Conservation (phyloP, 2,888 invertebrate species). For the Mantis religiosa region DNA sequence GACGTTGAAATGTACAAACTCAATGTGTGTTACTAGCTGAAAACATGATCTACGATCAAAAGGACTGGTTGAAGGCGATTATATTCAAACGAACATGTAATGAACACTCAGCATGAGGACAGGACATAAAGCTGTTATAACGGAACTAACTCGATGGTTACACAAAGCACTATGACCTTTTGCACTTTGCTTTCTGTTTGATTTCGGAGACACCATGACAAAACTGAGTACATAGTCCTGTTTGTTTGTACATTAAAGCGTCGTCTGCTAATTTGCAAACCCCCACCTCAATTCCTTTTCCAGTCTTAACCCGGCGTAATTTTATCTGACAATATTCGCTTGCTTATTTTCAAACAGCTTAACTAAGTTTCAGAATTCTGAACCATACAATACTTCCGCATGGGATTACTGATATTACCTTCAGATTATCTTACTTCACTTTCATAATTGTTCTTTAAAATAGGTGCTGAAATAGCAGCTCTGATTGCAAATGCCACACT, state of each 20-base stretch:
- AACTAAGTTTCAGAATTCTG: background rate
- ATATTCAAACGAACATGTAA: background rate
- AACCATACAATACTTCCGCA: background rate
- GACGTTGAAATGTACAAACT: too few species aligned
- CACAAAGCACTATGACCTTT: background rate
- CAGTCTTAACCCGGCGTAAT: background rate
- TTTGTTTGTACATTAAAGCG: background rate
- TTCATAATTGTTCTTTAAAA: too few species aligned
- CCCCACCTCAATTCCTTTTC: background rate
- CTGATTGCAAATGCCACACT: too few species aligned
- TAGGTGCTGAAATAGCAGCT: too few species aligned
- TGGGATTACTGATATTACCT: too few species aligned
- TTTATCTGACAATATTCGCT: background rate
- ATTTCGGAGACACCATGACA: background rate
- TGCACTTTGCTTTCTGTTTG: background rate
- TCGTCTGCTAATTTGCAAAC: background rate
- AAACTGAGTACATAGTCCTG: background rate
- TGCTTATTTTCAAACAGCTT: background rate
- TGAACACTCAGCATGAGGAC: background rate
- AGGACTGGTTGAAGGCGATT: background rate
- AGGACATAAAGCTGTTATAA: background rate
- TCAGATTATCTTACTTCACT: too few species aligned
- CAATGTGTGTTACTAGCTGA: too few species aligned
- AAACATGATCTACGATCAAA: too few species aligned
- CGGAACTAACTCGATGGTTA: background rate